Base-by-base conservation (phyloP, 1,140 invertebrate genomes). In the Ips nitidus region DNA sequence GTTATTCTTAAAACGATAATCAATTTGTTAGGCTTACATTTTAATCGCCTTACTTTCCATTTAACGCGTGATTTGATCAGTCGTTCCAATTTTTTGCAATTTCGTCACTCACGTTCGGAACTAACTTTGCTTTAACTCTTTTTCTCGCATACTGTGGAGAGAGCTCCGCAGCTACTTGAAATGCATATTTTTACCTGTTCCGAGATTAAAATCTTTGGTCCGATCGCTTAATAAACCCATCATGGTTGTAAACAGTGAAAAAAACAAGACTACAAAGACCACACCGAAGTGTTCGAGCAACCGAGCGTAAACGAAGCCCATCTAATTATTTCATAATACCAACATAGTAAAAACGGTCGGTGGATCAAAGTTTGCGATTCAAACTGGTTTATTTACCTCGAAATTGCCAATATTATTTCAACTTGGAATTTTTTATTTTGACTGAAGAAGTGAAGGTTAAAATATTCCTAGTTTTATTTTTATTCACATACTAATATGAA, bases 211-310 rank as follows among this genome's bases (percentile, higher is more conserved):
- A 60, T 60, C 58, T 60, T 45, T 38, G 41, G 41, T 22, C 22
- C 22, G 22, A 22, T 22, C 22, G 22, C 41, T 42, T 60, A 60
- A 60, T 60, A 41, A 60, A 60, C 41, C 41, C 58, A 60, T 60
- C 58, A 60, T 43, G 41, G 42, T 8, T 60, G 58, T 41, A 43
- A 60, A 60, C 41, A 60, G 58, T 45, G 58, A 60, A 60, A 60
- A 22, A 60, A 60, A 60, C 58, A 60, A 60, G 58, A 60, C 58
- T 42, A 60, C 58, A 63, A 64, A 64, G 62, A 64, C 62, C 62
- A 64, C 62, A 64, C 62, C 62, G 62, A 64, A 64, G 62, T 55
- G 47, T 64, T 62, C 38, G 37, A 41, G 22, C 62, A 55, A 64
- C 50, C 38, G 40, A 64, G 50, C 62, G 62, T 64, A 55, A 64